Evolutionary conservation across 2,113 vertebrate species (phyloP).

Genomic region (Pterocles orientalis): DNA sequence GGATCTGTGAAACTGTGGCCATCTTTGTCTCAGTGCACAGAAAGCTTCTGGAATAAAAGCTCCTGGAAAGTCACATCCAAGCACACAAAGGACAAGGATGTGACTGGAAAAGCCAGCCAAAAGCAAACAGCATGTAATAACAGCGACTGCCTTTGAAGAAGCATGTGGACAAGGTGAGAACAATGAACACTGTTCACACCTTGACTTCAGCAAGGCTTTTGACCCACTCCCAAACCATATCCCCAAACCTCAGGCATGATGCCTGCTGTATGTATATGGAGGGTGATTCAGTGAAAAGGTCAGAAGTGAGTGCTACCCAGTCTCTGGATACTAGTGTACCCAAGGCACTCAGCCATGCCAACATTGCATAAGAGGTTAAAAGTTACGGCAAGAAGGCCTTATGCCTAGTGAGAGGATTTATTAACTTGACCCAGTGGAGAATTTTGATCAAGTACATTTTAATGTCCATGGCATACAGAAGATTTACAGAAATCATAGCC

Average conservation of each 20-base stretch:
- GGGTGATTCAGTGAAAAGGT: neutral
- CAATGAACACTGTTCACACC: neutral
- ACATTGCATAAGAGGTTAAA: neutral
- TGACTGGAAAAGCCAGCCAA: neutral
- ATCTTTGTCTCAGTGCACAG: neutral
- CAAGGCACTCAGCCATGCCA: neutral
- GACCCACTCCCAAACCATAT: neutral
- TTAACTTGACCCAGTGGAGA: neutral
- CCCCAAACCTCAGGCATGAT: neutral
- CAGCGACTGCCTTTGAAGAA: rapidly evolving
- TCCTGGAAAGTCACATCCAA: neutral
- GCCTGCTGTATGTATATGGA: neutral
- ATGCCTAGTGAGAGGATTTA: neutral
- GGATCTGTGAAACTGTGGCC: neutral
- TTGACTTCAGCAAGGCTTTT: neutral
- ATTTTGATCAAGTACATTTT: neutral
- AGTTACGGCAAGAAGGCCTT: neutral
- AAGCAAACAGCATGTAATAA: neutral
- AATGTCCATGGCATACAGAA: neutral
- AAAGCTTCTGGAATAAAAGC: neutral
- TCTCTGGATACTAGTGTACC: neutral
- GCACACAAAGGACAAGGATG: neutral
- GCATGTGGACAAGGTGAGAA: neutral
- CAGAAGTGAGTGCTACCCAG: neutral
- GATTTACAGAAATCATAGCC: neutral